phyloP scores from a whole-genome alignment of 2,797 vertebrate species.

The Uromys caudimaculatus region DNA sequence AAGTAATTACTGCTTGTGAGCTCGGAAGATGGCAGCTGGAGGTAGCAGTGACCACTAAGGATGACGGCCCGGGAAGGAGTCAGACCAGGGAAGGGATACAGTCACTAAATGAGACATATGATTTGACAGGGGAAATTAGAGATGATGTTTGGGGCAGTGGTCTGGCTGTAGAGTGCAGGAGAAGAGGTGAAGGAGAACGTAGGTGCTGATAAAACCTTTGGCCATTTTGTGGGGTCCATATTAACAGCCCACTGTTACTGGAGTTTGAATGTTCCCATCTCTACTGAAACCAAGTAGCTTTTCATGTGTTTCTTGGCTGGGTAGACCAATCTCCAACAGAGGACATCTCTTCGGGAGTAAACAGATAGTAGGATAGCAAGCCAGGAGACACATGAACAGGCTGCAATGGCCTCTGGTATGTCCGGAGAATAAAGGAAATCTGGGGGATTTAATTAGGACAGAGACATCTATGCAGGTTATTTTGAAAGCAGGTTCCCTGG shows the following conservation, averaged over 20 bases:
- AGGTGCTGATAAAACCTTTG: background rate
- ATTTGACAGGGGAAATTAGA: background rate
- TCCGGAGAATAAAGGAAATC: background rate
- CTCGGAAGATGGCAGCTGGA: background rate
- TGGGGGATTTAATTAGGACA: background rate
- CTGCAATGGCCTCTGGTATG: background rate
- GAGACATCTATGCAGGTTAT: background rate
- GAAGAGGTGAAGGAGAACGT: background rate
- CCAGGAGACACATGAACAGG: background rate
- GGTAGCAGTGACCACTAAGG: too few species aligned
- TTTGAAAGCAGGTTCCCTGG: background rate
- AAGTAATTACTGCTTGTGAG: background rate
- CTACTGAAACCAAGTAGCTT: background rate
- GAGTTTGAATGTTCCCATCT: background rate
- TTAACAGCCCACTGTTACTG: background rate
- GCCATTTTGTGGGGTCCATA: background rate
- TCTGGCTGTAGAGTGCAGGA: background rate
- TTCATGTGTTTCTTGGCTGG: background rate
- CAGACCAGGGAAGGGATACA: background rate
- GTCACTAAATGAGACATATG: constrained; percentile 14
- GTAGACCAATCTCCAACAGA: background rate
- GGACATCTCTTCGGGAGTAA: background rate
- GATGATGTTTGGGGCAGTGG: background rate
- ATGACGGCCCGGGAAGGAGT: background rate
- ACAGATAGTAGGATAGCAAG: background rate